Evolutionary conservation across 2,888 invertebrate species (phyloP).

Genomic region (Hypselothyrea guttata): DNA sequence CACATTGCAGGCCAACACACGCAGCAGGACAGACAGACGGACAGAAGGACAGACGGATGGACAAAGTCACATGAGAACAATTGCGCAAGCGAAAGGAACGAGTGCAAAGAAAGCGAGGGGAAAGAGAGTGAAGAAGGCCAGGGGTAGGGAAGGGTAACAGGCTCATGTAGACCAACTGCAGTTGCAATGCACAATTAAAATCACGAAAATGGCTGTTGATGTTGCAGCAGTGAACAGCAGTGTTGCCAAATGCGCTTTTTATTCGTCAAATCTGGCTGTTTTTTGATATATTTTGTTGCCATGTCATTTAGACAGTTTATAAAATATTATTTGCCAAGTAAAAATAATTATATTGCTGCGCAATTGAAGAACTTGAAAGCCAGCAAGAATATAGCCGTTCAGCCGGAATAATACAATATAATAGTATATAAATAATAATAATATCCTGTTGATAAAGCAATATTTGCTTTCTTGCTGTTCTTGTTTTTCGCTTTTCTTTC

Average conservation of each 20-base stretch:
- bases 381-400: no score
- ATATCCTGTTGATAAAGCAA: no score
- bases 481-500: no score
- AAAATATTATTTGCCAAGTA: no score
- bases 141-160: background rate
- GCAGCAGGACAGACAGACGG: constrained; percentile 27
- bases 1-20: constrained; percentile 24
- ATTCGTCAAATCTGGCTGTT: no score
- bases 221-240: constrained; percentile 24
- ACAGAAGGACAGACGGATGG: background rate
- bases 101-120: background rate
- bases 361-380: no score
- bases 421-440: no score
- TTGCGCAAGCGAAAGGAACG: constrained; percentile 46
- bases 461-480: no score
- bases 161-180: constrained; percentile 11
- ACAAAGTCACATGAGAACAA: constrained; percentile 72
- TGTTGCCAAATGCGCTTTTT: background rate
- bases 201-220: constrained; percentile 70
- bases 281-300: no score
- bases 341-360: no score
- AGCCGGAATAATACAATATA: no score
- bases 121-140: background rate
- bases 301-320: no score
- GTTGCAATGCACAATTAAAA: constrained; percentile 64